Conservation (phyloP, 2,113 vertebrate genomes). For the Trogon surrucura region DNA sequence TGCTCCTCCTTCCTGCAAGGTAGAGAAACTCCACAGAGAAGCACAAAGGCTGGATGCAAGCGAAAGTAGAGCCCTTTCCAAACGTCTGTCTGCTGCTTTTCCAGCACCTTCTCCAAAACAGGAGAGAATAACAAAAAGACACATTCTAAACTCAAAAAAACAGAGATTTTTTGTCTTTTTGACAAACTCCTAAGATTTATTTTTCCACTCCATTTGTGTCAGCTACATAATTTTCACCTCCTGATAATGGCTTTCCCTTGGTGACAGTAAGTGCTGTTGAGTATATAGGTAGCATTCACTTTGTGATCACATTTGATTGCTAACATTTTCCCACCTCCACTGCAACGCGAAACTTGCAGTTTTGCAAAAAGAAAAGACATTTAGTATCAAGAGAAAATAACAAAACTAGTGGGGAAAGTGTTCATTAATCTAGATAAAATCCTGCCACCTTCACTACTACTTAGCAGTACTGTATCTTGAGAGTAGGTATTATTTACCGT, state of each 20-base stretch:
- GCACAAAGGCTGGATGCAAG: not conserved
- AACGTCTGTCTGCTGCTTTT: not conserved
- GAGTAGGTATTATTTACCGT: conserved; percentile 13
- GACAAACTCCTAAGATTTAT: not conserved
- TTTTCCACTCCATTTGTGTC: not conserved
- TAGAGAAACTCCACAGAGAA: not conserved
- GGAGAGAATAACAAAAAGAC: not conserved
- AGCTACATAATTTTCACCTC: conserved; percentile 17
- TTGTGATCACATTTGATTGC: not conserved
- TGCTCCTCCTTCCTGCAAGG: not conserved
- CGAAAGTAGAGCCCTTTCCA: not conserved
- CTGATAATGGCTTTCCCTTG: conserved; percentile 15
- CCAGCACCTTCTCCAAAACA: not conserved
- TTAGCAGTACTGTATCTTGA: not conserved
- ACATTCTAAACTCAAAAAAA: not conserved
- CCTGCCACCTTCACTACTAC: not conserved
- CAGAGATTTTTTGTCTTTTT: not conserved
- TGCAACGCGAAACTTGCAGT: not conserved
- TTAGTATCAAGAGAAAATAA: not conserved
- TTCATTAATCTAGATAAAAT: not conserved
- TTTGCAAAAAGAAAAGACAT: not conserved
- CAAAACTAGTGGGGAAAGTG: not conserved
- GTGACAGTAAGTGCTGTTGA: conserved; percentile 37
- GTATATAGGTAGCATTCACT: not conserved
- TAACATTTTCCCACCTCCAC: not conserved